Evolutionary conservation across 2,888 invertebrate species (phyloP), one percentile per base, ranked within the genome.

Genomic region (Malachius bipustulatus): DNA sequence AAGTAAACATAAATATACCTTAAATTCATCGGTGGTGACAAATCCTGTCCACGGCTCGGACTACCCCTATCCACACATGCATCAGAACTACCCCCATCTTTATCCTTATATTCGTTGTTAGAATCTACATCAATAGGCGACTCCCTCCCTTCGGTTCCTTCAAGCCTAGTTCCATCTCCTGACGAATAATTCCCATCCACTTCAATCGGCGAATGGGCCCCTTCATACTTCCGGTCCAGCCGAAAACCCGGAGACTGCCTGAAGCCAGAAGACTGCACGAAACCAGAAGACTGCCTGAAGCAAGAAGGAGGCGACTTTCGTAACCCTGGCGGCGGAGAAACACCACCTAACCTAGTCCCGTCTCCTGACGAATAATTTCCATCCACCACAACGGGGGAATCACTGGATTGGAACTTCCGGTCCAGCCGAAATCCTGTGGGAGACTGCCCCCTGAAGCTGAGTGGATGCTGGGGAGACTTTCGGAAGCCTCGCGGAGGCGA

Each of bases 21-120:
- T 19, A 63, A 47, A 42, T 62, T 62, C 54, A 63, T 62, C 8
- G 62, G 61, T 3, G 61, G 60, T 14, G 56, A 55, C 34, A 49
- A 47, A 14, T 47, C 45, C 32, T 39, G 38, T 14, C 47, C 49
- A 16, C 40, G 35, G 13, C 30, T 28, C 6, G 46, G 41, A 3
- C 51, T 49, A 14, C 49, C 46, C 19, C 32, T 35, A 32, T 55
- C 54, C 16, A 56, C 50, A 26, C 52, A 46, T 19, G 54, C 29
- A n/a, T n/a, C n/a, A 6, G 35, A 33, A 30, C 36, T 35, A 1
- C 27, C 26, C 12, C 14, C 41, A 39, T 39, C 46, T 30, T 50
- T 44, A 37, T 43, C 30, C 30, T 34, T 31, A 35, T 39, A 46
- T 26, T 47, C 52, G 31, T 42, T 37, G 40, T 46, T 51, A 14